Percentiles rank a stretch among this genome's conserved stretches.
These are phyloP conservation scores for Tachypleus tridentatus DNA, from an alignment of 1,140 invertebrate genomes.

Conservation along the genomic window DNA sequence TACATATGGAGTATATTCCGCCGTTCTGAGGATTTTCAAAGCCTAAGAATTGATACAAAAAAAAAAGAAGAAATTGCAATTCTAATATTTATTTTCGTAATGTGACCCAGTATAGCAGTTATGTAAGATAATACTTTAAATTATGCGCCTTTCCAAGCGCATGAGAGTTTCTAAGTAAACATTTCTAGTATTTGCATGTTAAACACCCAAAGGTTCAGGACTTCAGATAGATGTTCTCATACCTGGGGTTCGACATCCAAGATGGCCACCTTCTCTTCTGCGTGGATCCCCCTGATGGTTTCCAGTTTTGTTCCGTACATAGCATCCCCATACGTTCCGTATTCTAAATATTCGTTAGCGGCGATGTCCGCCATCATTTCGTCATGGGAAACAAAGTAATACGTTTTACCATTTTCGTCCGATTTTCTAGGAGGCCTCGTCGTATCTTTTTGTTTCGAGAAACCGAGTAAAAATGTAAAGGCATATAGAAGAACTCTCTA, in stretches of 20 bases:
- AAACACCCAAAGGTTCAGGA: too few relatives aligned
- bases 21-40: constrained; percentile 85
- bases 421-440: constrained; percentile 83
- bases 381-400: constrained; percentile 97
- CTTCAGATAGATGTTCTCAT: background rate
- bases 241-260: constrained; percentile 90
- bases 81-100: too few relatives aligned
- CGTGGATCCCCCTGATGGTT: constrained; percentile 91
- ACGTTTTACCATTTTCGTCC: constrained; percentile 95
- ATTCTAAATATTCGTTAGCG: constrained; percentile 97
- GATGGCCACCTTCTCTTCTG: constrained; percentile 89
- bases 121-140: background rate
- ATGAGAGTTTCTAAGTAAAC: too few relatives aligned
- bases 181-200: too few relatives aligned
- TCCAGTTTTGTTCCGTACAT: constrained; percentile 99
- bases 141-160: background rate
- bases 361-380: constrained; percentile 98
- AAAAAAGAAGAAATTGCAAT: too few relatives aligned
- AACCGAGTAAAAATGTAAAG: too few relatives aligned
- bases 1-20: constrained; percentile 90
- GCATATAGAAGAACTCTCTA: too few relatives aligned
- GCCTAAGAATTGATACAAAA: constrained; percentile 45
- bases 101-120: too few relatives aligned
- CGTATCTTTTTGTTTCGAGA: constrained; percentile 58
- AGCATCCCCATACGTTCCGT: constrained; percentile 95